phyloP scores from a whole-genome alignment of 2,113 vertebrate genomes.

The Lanius collurio region DNA sequence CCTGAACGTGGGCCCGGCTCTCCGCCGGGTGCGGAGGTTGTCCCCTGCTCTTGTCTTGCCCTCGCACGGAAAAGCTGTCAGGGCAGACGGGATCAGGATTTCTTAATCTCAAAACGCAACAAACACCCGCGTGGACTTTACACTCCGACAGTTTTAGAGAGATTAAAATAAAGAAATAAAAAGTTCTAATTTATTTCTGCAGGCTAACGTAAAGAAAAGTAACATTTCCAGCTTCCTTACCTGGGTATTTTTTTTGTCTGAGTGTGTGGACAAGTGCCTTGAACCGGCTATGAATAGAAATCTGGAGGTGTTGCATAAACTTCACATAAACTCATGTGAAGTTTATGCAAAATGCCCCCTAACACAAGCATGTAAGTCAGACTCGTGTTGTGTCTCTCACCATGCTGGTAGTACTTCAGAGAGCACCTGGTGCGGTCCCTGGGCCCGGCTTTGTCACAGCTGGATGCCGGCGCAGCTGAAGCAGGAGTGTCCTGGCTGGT shows the following conservation, averaged over 20 bases:
- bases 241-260: background rate
- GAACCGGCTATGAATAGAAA: background rate
- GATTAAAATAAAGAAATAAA: background rate
- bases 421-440: background rate
- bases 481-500: accelerated
- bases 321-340: accelerated
- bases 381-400: accelerated
- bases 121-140: background rate
- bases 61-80: too few species aligned
- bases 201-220: background rate
- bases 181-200: background rate
- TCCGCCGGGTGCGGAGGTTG: accelerated
- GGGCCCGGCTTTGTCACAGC: background rate
- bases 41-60: background rate
- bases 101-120: background rate
- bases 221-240: background rate
- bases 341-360: background rate
- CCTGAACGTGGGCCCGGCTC: too few species aligned
- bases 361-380: background rate
- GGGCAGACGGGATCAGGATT: background rate
- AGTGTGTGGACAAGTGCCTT: background rate
- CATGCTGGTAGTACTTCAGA: too few species aligned
- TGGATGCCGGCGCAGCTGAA: background rate
- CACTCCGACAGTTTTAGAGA: background rate
- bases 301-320: too few species aligned